A percentile compares a stretch with the other conserved stretches of the same genome.
phyloP scores from a whole-genome alignment of 1,140 invertebrate genomes.

The Microplitis mediator region DNA sequence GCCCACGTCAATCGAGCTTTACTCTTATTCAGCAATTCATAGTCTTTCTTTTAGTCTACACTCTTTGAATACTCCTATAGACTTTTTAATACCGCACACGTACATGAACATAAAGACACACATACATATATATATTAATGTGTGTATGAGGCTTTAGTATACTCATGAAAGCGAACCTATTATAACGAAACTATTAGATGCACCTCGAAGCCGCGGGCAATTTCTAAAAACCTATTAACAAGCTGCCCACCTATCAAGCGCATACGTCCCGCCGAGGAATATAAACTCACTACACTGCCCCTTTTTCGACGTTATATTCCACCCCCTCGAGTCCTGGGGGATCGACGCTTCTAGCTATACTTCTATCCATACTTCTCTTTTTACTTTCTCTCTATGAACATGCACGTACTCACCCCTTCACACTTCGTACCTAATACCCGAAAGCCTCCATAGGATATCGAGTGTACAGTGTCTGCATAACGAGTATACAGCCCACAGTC shows the following conservation, averaged over 20 bases:
- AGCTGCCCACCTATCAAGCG: constrained; percentile 44
- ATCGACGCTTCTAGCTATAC: background rate
- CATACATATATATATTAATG: background rate
- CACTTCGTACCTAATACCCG: background rate
- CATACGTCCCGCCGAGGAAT: constrained; percentile 31
- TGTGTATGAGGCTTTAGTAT: background rate
- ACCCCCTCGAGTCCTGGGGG: background rate
- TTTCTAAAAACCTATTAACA: constrained; percentile 50
- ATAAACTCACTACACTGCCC: constrained; percentile 19
- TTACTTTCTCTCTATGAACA: background rate
- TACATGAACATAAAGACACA: background rate
- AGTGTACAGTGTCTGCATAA: too few relatives aligned
- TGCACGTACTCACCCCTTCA: background rate
- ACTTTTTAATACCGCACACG: background rate
- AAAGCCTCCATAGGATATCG: too few relatives aligned
- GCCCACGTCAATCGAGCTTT: too few relatives aligned
- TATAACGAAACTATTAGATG: constrained; percentile 34
- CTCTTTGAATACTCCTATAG: background rate
- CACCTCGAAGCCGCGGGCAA: constrained; percentile 30
- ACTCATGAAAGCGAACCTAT: constrained; percentile 28
- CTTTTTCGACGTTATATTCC: background rate
- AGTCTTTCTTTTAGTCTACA: too few relatives aligned
- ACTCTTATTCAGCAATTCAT: too few relatives aligned
- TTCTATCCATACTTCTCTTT: background rate
- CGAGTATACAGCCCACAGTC: background rate